These are phyloP conservation scores for Spicauda simplicius DNA, from an alignment of 2,888 invertebrate species.

Conservation along the genomic window DNA sequence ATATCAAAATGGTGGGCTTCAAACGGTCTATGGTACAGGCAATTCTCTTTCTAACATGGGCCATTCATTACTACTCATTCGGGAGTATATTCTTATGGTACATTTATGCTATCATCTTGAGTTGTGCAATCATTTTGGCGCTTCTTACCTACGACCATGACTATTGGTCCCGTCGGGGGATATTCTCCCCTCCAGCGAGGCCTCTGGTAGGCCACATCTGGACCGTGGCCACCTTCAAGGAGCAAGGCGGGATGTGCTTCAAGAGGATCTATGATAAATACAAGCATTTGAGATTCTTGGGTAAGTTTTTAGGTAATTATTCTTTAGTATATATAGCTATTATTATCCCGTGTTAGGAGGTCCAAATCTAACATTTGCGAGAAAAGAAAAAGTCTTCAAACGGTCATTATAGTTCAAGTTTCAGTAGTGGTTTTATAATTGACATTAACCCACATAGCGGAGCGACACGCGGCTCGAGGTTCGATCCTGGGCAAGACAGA, in stretches of 20 bases:
- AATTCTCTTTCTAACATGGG: slow-evolving; percentile 59
- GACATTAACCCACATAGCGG: no score
- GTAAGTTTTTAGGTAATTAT: slow-evolving; percentile 54
- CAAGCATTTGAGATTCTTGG: slow-evolving; percentile 66
- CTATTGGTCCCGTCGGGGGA: slow-evolving; percentile 69
- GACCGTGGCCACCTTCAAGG: slow-evolving; percentile 69
- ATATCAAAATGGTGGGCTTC: slow-evolving; percentile 70
- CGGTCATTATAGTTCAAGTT: no score
- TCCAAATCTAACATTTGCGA: no score
- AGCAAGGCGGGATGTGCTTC: slow-evolving; percentile 76
- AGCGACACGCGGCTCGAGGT: no score
- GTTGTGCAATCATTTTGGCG: slow-evolving; percentile 51
- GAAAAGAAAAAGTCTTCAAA: no score
- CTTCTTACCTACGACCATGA: slow-evolving; percentile 74
- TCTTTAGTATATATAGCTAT: no score
- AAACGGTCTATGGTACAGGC: slow-evolving; percentile 59
- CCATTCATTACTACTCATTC: slow-evolving; percentile 64
- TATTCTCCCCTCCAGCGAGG: slow-evolving; percentile 71
- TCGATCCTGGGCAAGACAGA: no score
- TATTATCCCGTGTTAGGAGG: no score
- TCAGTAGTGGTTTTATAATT: no score
- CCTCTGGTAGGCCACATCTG: slow-evolving; percentile 75
- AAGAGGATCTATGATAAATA: slow-evolving; percentile 73
- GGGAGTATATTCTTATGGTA: slow-evolving; percentile 56
- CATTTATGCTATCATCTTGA: slow-evolving; percentile 52